A percentile compares a stretch with the other conserved stretches of the same genome.
Evolutionary conservation across 2,113 vertebrate genomes (phyloP).

Genomic region (Nothocercus julius): DNA sequence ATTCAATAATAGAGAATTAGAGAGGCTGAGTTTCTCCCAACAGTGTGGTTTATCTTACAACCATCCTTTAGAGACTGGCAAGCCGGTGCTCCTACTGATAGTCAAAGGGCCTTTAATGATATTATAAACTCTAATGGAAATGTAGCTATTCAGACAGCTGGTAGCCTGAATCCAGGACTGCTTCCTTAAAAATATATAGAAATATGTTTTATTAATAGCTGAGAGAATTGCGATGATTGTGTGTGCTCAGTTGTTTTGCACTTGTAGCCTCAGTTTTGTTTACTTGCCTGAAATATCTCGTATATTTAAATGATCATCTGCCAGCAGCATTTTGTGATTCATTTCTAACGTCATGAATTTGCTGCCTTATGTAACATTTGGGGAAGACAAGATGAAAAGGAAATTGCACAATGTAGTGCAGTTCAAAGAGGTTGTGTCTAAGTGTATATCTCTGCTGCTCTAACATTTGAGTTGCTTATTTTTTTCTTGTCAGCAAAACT

Average conservation of each 20-base stretch:
- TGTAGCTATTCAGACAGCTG: not conserved
- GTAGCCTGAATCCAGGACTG: not conserved
- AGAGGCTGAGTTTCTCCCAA: not conserved
- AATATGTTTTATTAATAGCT: not conserved
- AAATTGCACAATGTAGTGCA: slow-evolving; percentile 1
- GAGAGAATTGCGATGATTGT: not conserved
- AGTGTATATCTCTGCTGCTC: not conserved
- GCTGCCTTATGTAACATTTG: not conserved
- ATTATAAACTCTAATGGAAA: not conserved
- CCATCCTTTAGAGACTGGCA: not conserved
- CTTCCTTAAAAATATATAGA: not conserved
- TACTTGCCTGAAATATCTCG: not conserved
- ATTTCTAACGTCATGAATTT: not conserved
- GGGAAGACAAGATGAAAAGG: slow-evolving; percentile 23
- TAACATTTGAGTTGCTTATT: slow-evolving; percentile 27
- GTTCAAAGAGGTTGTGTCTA: not conserved
- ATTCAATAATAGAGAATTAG: not conserved
- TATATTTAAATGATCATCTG: slow-evolving; percentile 72
- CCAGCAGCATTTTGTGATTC: slow-evolving; percentile 51
- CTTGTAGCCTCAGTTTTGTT: not conserved
- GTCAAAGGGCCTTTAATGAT: not conserved
- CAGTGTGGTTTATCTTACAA: not conserved
- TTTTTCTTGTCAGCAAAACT: slow-evolving; percentile 27
- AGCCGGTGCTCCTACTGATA: not conserved
- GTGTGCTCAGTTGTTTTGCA: not conserved